phyloP scores from a whole-genome alignment of 2,888 invertebrate genomes.

The Uropetala carovei region DNA sequence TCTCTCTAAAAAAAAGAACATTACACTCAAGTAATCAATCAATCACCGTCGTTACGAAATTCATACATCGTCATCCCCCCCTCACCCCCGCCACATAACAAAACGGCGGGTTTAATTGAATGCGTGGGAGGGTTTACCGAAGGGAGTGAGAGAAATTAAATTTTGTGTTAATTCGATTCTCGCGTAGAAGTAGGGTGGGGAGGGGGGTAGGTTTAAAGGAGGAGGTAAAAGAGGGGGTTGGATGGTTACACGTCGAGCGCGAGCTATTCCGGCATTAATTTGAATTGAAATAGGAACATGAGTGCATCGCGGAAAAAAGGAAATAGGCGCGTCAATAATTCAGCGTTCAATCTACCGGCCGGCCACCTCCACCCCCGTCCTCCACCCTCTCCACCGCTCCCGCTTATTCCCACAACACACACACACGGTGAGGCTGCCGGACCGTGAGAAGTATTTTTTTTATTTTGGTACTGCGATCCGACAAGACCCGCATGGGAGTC shows the following conservation, averaged over 20 bases:
- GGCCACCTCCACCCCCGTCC: background rate
- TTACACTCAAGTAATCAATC: background rate
- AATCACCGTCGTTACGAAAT: background rate
- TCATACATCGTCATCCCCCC: background rate
- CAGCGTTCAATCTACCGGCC: background rate
- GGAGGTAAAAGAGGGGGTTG: background rate
- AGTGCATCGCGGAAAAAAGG: background rate
- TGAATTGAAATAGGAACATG: background rate
- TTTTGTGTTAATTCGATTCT: background rate
- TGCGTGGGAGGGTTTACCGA: slow-evolving; percentile 14
- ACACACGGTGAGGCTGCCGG: background rate
- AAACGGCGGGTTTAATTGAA: slow-evolving; percentile 4
- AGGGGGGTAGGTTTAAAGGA: background rate
- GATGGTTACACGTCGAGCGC: background rate
- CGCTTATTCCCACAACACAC: background rate
- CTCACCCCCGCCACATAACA: background rate
- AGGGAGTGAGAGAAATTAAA: background rate
- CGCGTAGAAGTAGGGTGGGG: background rate
- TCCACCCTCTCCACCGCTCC: background rate
- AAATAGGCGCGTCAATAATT: background rate
- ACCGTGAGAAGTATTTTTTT: too few relatives aligned
- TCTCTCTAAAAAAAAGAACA: background rate
- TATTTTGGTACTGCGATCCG: too few relatives aligned
- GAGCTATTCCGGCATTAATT: background rate
- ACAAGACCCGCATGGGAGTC: too few relatives aligned